Evolutionary conservation across 1,140 invertebrate genomes (phyloP).

Genomic region (Hesperophylax magnus): DNA sequence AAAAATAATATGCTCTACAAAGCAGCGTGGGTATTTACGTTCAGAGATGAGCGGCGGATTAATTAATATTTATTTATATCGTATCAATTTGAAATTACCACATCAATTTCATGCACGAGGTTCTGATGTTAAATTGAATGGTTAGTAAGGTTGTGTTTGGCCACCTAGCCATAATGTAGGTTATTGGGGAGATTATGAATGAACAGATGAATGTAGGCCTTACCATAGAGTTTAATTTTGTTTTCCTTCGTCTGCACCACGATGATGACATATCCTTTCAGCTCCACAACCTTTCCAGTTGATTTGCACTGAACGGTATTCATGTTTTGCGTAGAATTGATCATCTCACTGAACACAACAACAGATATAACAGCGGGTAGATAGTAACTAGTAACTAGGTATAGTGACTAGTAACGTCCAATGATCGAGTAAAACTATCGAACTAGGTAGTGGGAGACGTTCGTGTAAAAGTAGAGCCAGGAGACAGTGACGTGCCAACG

Average conservation of each 20-base stretch:
- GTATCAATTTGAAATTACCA: no score
- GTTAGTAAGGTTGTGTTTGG: no score
- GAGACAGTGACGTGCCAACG: slow-evolving; percentile 11
- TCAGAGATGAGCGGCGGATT: no score
- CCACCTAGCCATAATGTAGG: no score
- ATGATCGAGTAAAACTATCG: not conserved
- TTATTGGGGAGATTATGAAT: no score
- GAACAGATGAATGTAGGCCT: slow-evolving; percentile 63
- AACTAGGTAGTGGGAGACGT: no score
- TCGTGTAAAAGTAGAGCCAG: not conserved
- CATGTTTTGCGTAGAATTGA: slow-evolving; percentile 61
- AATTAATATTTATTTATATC: no score
- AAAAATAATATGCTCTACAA: no score
- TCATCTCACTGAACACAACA: slow-evolving; percentile 26
- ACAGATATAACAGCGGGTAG: not conserved
- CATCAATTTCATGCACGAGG: no score
- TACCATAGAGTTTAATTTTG: slow-evolving; percentile 95
- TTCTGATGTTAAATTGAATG: no score
- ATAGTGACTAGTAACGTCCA: not conserved
- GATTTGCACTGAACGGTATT: slow-evolving; percentile 69
- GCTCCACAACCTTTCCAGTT: slow-evolving; percentile 80
- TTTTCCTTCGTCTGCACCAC: slow-evolving; percentile 94
- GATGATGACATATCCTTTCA: slow-evolving; percentile 96
- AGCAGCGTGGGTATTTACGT: no score
- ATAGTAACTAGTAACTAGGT: no score